Conservation (phyloP, 2,113 vertebrate genomes). For the Holacanthus passer region DNA sequence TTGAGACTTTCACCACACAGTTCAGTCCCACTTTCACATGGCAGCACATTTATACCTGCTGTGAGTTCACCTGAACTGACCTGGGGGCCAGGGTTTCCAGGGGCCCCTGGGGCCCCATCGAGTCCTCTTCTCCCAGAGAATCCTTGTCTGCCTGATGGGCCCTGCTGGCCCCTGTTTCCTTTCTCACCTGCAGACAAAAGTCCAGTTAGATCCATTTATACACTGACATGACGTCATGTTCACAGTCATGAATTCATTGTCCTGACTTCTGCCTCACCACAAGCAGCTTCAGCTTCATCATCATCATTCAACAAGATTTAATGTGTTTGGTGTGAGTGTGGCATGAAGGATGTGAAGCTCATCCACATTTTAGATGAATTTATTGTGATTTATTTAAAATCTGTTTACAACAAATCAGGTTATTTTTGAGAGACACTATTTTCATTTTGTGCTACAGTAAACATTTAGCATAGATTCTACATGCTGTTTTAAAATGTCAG, state of each 20-base stretch:
- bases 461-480: no score
- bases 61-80: conserved; percentile 53
- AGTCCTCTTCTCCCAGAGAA: conserved; percentile 80
- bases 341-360: no score
- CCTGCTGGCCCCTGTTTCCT: conserved; percentile 54
- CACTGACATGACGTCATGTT: not conserved
- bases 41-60: not conserved
- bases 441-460: no score
- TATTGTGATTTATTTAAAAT: not conserved
- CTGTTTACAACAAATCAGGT: not conserved
- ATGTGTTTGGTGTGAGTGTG: no score
- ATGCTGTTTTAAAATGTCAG: no score
- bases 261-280: no score
- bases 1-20: no score
- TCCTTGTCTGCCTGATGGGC: conserved; percentile 83
- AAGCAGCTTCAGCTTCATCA: no score
- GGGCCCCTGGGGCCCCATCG: conserved; percentile 62
- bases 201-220: not conserved
- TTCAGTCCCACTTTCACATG: no score
- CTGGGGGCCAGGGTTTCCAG: conserved; percentile 68
- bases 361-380: no score
- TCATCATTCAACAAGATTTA: no score
- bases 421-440: no score
- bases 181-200: conserved; percentile 72
- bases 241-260: not conserved